Evolutionary conservation across 2,797 vertebrate genomes (phyloP).

Genomic region (Cercopithecus hamlyni): DNA sequence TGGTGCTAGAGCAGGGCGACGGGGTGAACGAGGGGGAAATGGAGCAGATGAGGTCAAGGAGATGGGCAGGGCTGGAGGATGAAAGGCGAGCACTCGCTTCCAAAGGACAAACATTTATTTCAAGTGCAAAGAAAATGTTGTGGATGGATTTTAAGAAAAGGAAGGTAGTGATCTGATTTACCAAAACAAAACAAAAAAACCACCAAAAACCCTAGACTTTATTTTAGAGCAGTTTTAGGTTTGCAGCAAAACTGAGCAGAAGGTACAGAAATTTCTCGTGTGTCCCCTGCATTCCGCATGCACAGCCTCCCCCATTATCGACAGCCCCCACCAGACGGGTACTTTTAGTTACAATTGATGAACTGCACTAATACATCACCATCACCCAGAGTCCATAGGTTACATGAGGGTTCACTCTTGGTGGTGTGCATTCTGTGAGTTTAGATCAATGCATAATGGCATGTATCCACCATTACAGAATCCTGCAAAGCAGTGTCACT

Average conservation of each 20-base stretch:
- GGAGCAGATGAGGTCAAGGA: background rate
- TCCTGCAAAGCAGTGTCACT: background rate
- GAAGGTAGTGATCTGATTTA: too few relatives aligned
- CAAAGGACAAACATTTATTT: background rate
- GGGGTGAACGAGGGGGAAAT: fast-evolving
- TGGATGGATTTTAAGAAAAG: background rate
- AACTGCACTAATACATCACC: too few relatives aligned
- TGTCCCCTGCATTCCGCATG: too few relatives aligned
- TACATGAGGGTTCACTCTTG: background rate
- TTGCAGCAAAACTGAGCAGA: background rate
- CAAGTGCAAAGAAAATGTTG: background rate
- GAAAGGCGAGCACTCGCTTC: background rate
- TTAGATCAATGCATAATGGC: background rate
- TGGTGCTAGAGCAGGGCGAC: too few relatives aligned
- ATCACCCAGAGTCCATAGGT: background rate
- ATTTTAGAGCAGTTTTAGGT: background rate
- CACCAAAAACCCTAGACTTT: background rate
- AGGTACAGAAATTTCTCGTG: background rate
- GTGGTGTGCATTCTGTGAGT: background rate
- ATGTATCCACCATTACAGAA: background rate
- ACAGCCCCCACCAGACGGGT: background rate
- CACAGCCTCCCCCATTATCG: background rate
- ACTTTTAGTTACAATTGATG: background rate
- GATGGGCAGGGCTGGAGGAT: too few relatives aligned
- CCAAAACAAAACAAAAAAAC: background rate